These are phyloP conservation scores for Anolis apletophallus DNA, from an alignment of 2,797 vertebrate species.

Conservation along the genomic window DNA sequence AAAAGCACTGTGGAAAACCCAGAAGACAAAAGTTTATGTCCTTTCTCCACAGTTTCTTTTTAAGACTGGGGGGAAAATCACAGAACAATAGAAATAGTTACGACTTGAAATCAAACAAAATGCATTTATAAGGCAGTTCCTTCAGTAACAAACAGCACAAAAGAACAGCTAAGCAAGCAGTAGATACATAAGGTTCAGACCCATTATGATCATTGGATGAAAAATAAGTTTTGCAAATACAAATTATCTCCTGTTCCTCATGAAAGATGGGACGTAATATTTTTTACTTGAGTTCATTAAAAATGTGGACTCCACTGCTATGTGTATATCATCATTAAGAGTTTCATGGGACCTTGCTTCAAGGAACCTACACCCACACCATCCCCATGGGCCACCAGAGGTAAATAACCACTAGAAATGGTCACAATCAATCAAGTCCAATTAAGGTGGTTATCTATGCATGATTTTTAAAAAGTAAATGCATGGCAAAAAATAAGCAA, in stretches of 20 bases:
- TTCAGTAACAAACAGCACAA: neutral
- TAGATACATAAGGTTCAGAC: neutral
- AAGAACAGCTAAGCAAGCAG: neutral
- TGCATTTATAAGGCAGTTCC: neutral
- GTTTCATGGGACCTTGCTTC: too few relatives aligned
- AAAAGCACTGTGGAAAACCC: neutral
- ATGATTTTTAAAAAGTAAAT: too few relatives aligned
- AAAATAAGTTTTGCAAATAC: neutral
- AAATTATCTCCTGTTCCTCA: neutral
- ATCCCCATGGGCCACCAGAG: neutral
- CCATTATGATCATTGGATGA: neutral
- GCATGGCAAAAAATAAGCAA: too few relatives aligned
- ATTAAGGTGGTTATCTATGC: too few relatives aligned
- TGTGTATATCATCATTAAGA: neutral
- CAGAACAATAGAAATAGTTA: neutral
- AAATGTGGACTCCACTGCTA: neutral
- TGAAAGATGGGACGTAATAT: neutral
- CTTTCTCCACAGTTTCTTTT: neutral
- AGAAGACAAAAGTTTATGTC: too few relatives aligned
- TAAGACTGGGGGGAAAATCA: neutral
- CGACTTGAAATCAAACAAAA: neutral
- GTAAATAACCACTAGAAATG: too few relatives aligned
- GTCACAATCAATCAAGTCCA: too few relatives aligned
- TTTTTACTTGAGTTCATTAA: neutral
- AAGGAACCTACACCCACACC: too few relatives aligned